Percentiles rank a stretch among this genome's conserved stretches.
These are phyloP conservation scores for Antheraea pernyi DNA, from an alignment of 1,140 invertebrate species.

Conservation along the genomic window DNA sequence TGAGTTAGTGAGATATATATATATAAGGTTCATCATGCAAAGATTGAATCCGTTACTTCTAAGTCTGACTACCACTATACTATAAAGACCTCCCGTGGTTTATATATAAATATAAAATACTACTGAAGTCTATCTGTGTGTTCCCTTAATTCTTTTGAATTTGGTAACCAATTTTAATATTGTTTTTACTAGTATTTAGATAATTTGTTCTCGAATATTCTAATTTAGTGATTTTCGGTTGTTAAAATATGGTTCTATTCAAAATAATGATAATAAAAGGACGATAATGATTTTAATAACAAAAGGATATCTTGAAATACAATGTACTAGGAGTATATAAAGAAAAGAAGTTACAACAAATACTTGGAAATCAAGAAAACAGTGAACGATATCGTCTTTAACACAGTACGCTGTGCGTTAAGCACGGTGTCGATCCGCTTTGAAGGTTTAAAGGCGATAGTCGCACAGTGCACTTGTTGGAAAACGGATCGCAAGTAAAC, in stretches of 20 bases:
- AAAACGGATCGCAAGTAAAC: slow-evolving; percentile 63
- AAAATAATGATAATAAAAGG: background rate
- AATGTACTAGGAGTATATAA: slow-evolving; percentile 51
- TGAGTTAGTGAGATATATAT: no score
- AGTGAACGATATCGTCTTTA: slow-evolving; percentile 35
- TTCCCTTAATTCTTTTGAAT: no score
- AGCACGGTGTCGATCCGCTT: slow-evolving; percentile 19
- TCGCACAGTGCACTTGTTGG: slow-evolving; percentile 49
- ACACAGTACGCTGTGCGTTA: slow-evolving; percentile 19
- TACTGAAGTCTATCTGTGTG: no score
- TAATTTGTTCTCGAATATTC: background rate
- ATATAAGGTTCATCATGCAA: no score
- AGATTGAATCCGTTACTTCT: no score
- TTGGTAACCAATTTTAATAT: no score
- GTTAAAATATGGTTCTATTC: no score
- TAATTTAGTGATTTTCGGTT: no score
- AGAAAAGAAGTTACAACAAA: slow-evolving; percentile 50
- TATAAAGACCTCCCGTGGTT: no score
- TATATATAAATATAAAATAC: no score
- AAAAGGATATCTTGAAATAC: slow-evolving; percentile 22
- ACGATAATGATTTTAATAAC: slow-evolving; percentile 14
- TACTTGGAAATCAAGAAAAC: slow-evolving; percentile 65
- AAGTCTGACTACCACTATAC: no score
- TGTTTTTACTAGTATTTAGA: no score
- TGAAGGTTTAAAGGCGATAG: slow-evolving; percentile 27